A percentile compares a stretch with the other conserved stretches of the same genome.
These are phyloP conservation scores for Rhinichthys osculus DNA, from an alignment of 2,797 vertebrate species.

Conservation along the genomic window DNA sequence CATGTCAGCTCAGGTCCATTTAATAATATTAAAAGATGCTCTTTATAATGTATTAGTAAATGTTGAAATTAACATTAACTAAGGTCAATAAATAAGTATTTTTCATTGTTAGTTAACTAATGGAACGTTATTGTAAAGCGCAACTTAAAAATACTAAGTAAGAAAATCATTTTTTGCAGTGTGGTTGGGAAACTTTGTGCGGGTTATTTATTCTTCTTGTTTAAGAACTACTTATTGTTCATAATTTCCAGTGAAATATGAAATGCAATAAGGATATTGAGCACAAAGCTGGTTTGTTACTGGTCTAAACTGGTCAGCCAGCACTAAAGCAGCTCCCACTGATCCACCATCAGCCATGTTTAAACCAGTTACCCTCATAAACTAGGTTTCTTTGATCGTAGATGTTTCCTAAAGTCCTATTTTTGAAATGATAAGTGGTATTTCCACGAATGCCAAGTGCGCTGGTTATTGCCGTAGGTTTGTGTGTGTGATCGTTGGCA, in stretches of 20 bases:
- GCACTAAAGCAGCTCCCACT: no score
- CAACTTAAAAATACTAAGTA: background rate
- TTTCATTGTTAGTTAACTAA: background rate
- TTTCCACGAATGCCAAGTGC: slow-evolving; percentile 24
- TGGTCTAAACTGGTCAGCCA: background rate
- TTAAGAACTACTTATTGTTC: background rate
- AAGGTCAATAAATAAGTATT: background rate
- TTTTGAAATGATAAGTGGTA: slow-evolving; percentile 20
- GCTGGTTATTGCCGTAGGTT: background rate
- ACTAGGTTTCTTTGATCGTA: background rate
- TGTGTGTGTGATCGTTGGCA: background rate
- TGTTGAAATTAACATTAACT: background rate
- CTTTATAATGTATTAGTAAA: background rate
- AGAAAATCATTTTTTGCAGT: background rate
- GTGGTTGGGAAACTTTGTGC: background rate
- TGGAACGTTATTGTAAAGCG: background rate
- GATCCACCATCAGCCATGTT: background rate
- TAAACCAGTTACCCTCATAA: background rate
- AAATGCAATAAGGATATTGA: slow-evolving; percentile 22
- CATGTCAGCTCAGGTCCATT: slow-evolving; percentile 5
- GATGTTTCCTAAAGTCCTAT: slow-evolving; percentile 29
- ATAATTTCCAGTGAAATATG: background rate
- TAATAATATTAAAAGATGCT: background rate
- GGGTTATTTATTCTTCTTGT: background rate
- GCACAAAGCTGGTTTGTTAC: slow-evolving; percentile 2